Conservation (phyloP, 2,888 invertebrate species). For the Spilosoma lubricipeda region DNA sequence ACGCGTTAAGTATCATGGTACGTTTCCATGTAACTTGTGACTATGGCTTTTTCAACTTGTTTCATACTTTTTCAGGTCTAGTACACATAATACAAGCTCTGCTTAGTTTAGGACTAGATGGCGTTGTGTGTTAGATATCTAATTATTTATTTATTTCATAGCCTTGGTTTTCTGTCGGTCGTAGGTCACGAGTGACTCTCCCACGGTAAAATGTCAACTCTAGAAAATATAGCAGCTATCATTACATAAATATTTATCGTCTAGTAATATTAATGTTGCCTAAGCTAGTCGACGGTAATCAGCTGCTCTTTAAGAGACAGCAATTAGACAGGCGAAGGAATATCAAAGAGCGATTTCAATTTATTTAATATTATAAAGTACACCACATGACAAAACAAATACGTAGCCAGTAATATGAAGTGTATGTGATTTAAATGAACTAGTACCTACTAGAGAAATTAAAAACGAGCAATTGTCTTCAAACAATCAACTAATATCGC, state of each 20-base stretch:
- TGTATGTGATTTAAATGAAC: background rate
- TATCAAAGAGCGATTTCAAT: background rate
- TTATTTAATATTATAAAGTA: background rate
- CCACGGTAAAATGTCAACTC: background rate
- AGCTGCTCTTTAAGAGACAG: background rate
- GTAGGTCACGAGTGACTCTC: background rate
- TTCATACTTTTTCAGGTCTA: too few relatives aligned
- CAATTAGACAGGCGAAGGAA: background rate
- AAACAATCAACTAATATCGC: too few relatives aligned
- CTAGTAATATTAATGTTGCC: background rate
- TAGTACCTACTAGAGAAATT: too few relatives aligned
- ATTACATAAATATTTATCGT: background rate
- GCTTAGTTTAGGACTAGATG: too few relatives aligned
- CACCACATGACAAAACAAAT: background rate
- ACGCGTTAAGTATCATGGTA: too few relatives aligned
- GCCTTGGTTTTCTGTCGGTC: too few relatives aligned
- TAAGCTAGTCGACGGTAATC: background rate
- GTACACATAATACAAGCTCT: too few relatives aligned
- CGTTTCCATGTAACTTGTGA: too few relatives aligned
- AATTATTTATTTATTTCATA: too few relatives aligned
- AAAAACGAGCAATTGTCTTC: too few relatives aligned
- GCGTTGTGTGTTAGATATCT: too few relatives aligned
- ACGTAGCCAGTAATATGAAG: background rate
- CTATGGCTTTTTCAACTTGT: too few relatives aligned
- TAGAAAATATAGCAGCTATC: background rate